Evolutionary conservation across 2,888 invertebrate genomes (phyloP), one percentile per base, ranked within the genome.

Genomic region (Bellardia bayeri): DNA sequence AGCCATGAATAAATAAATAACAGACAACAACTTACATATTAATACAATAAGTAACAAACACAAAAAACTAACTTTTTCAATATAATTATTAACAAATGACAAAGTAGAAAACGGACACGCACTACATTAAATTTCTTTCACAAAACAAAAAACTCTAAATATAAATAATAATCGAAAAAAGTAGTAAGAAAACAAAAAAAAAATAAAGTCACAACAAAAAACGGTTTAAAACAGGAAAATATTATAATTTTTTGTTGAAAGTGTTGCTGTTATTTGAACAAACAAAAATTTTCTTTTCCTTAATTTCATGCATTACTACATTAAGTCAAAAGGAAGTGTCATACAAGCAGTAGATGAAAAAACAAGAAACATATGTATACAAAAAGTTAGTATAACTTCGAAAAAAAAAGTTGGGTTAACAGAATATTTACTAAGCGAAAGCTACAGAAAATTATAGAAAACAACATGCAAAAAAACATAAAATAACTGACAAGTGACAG

Each of bases 401-500:
- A 33, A 49, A 33, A 2, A 14, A 51, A 71, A 71, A 58, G 58
- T 58, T 58, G 42, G 58, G 40, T 42, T 58, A 58, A 13, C 69
- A 14, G 42, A 58, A 58, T 58, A 30, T 30, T 37, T 58, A 7
- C 8, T 4, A n/a, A 7, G 13, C 14, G 4, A 63, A 63, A 40
- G 0, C 16, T 9, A 63, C n/a, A 61, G 2, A 40, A 64, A 64
- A 0, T 3, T 1, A 40, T n/a, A 45, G 3, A 58, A 42, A 76
- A 14, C 37, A 56, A 58, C 51, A 61, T 49, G 14, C 72, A 69
- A 71, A 76, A 51, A 13, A 63, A 40, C 61, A 66, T 63, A 72
- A 72, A 81, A 85, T 74, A 81, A 86, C 74, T 81, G 85, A 85
- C 81, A 88, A 88, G 72, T 86, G 86, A 85, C 86, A 82, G 81